Evolutionary conservation across 30 jellyfish, hydroid and myxozoan genomes (phyloP).

Genomic region (Mastigias papua): DNA sequence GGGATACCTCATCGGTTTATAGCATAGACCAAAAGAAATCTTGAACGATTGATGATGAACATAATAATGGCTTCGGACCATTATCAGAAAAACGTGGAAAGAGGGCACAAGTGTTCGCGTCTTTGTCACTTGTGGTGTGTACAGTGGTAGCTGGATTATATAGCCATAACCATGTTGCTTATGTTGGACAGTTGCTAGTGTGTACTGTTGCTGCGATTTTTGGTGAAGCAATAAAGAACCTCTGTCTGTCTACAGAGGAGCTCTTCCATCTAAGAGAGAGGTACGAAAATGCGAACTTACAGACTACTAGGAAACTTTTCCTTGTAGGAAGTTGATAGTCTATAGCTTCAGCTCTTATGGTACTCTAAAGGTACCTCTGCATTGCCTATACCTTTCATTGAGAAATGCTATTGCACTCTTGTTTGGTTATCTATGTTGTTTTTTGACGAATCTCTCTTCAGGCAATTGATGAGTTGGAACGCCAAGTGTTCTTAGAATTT

Average conservation of each 20-base stretch:
- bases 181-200: neutral
- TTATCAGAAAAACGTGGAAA: slow-evolving; percentile 61
- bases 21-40: too few species aligned
- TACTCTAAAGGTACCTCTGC: too few species aligned
- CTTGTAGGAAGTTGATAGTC: too few species aligned
- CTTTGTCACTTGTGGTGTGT: neutral
- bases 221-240: slow-evolving; percentile 69
- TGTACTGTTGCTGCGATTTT: slow-evolving; percentile 35
- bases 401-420: too few species aligned
- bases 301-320: neutral
- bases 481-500: too few species aligned
- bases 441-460: too few species aligned
- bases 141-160: neutral
- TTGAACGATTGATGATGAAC: neutral
- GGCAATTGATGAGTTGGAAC: too few species aligned
- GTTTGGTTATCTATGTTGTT: too few species aligned
- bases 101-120: slow-evolving; percentile 13
- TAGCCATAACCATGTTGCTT: neutral
- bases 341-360: neutral
- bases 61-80: slow-evolving; percentile 85
- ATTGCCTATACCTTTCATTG: too few species aligned
- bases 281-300: neutral
- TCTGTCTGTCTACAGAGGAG: slow-evolving; percentile 61
- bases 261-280: slow-evolving; percentile 49
- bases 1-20: too few species aligned